Percentiles rank a stretch among this genome's conserved stretches.
These are phyloP conservation scores for Teleiodes luculella DNA, from an alignment of 2,888 invertebrate species.

Conservation along the genomic window DNA sequence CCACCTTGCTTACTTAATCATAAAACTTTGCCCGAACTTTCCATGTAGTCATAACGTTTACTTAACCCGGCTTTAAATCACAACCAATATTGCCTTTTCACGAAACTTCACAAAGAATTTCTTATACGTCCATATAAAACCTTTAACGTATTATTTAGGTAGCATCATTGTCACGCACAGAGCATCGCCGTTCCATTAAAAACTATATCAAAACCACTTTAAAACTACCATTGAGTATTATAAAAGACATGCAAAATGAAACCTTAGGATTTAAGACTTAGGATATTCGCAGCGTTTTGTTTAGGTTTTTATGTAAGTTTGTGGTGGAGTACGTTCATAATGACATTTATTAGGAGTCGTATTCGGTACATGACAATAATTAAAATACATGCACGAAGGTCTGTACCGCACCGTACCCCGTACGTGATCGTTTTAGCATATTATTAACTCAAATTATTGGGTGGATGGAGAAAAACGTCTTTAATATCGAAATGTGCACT, in stretches of 20 bases:
- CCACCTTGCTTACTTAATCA: background rate
- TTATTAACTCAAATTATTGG: constrained; percentile 59
- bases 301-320: constrained; percentile 27
- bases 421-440: constrained; percentile 63
- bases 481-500: background rate
- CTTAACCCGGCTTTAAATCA: constrained; percentile 5
- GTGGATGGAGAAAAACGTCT: constrained; percentile 34
- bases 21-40: constrained; percentile 3
- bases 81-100: constrained; percentile 9
- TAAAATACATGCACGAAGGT: constrained; percentile 76
- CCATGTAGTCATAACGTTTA: background rate
- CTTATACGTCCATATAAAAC: constrained; percentile 54
- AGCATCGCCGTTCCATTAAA: constrained; percentile 69
- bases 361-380: constrained; percentile 77
- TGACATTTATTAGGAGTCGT: constrained; percentile 77
- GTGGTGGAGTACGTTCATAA: constrained; percentile 63
- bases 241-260: constrained; percentile 20
- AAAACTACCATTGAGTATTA: constrained; percentile 15
- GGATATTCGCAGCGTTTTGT: constrained; percentile 20
- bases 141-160: constrained; percentile 62
- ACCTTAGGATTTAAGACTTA: constrained; percentile 28
- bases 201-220: constrained; percentile 57
- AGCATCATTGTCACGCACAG: constrained; percentile 74
- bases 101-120: constrained; percentile 14
- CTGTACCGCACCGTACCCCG: constrained; percentile 70